A percentile compares a stretch with the other conserved stretches of the same genome.
Conservation (phyloP, 2,888 invertebrate genomes). For the Parnassius mnemosyne region DNA sequence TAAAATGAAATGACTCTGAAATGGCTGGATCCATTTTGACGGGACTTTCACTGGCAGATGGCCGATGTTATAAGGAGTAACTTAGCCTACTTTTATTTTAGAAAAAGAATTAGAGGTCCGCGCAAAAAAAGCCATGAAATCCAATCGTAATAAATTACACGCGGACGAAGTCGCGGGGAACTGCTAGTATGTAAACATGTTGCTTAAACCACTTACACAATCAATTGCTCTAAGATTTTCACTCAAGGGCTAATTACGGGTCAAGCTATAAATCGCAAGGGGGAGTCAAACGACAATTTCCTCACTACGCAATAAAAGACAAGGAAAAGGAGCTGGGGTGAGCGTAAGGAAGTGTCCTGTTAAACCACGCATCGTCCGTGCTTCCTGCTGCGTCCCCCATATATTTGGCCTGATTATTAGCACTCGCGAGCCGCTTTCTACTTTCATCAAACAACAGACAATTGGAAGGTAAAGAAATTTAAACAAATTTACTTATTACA, state of each 20-base stretch:
- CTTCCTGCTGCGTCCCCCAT: conserved; percentile 65
- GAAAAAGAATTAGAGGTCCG: no score
- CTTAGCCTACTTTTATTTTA: no score
- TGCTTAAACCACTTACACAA: background rate
- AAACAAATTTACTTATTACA: no score
- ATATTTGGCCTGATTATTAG: conserved; percentile 24
- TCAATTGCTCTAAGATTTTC: background rate
- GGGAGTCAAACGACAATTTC: conserved; percentile 22
- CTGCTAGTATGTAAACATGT: background rate
- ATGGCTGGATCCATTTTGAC: no score
- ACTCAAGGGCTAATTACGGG: conserved; percentile 38
- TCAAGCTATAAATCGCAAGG: conserved; percentile 40
- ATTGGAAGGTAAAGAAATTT: background rate
- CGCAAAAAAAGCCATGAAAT: no score
- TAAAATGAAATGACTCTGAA: no score
- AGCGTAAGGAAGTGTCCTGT: conserved; percentile 70
- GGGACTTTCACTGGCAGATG: no score
- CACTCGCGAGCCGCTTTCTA: conserved; percentile 12
- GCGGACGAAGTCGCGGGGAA: no score
- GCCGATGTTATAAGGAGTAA: no score
- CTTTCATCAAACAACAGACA: conserved; percentile 5
- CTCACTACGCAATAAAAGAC: conserved; percentile 25
- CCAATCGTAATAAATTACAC: no score
- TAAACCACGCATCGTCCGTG: conserved; percentile 69
- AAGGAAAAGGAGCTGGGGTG: conserved; percentile 37